Base-by-base conservation (phyloP, 2,797 vertebrate species). In the Semotilus atromaculatus region DNA sequence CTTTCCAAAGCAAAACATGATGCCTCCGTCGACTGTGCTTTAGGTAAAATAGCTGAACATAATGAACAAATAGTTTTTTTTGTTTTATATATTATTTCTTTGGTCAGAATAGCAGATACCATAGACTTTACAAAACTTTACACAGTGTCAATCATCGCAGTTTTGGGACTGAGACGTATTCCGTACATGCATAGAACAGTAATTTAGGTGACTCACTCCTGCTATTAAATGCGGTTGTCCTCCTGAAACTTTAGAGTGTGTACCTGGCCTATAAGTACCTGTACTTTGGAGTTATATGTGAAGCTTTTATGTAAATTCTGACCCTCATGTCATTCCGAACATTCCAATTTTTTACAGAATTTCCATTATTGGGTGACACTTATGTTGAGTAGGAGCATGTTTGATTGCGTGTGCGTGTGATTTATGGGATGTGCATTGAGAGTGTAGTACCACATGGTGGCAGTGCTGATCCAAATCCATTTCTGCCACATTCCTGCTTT, bases 401-500 rank as follows among this genome's bases (percentile, higher is more conserved):
- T 29, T 62, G 48, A 16, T 48, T 48, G 14, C 11, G 3, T 43
- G 43, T 10, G 9, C 40, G n/a, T n/a, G n/a, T 43, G 19, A 55
- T 38, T 76, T 16, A 60, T 60, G 53, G 74, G 74, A 75, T 75
- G 29, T 55, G 72, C 31, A 36, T 16, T 55, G 31, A 21, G 48
- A 75, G 19, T 23, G 11, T 55, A 36, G 72, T 36, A 75, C 53
- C 74, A 76, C 74, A 60, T 60, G 74, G 74, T 60, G 74, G 53
- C 74, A 60, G 74, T 40, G 14, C 53, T 76, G 23, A 60, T 66
- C 23, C 60, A 66, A 34, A 29, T 64, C 18, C 16, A 10, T 79
- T 79, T 31, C 38, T 79, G n/a, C 5, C n/a, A 26, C 16, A 23
- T 60, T 60, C 62, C n/a, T 64, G 23, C 26, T 26, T 43, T 40